Base-by-base conservation (phyloP, 2,888 invertebrate species). In the Hecatera dysodea region DNA sequence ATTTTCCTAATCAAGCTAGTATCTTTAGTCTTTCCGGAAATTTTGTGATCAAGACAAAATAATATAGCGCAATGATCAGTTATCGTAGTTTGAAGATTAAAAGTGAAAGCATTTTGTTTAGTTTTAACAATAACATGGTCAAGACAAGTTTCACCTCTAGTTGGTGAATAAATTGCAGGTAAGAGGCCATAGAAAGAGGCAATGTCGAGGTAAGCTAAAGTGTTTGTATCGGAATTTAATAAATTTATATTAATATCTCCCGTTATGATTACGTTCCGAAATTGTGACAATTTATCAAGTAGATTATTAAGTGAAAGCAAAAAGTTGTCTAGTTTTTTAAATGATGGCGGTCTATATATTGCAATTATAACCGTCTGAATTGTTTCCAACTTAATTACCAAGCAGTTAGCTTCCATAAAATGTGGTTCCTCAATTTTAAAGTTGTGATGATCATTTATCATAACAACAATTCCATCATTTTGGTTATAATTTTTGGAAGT, bases 101-200 rank as follows among this genome's bases (percentile, higher is more conserved):
- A 50, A 24, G 48, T 50, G 12, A 50, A 50, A 50, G 48, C 48
- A 50, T 22, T 50, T 24, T 50, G 48, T 50, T 50, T 50, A 4
- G 48, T 50, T n/a, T 24, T 50, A 50, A 50, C 48, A 24, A 50
- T 24, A 50, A 50, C 48, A 50, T 50, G 48, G 24, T 50, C 50
- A 50, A 50, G 24, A 36, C n/a, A n/a, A n/a, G n/a, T n/a, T n/a
- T n/a, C n/a, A n/a, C n/a, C n/a, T n/a, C n/a, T n/a, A n/a, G n/a
- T n/a, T n/a, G n/a, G n/a, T n/a, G n/a, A n/a, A n/a, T n/a, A n/a
- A n/a, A n/a, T n/a, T n/a, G n/a, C n/a, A n/a, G n/a, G n/a, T n/a
- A n/a, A n/a, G n/a, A 39, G 39, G 11, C 39, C 39, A 9, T 39
- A 39, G 39, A 39, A 39, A 39, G 39, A 39, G 39, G 39, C 9